Evolutionary conservation across 2,113 vertebrate genomes (phyloP).

Genomic region (Mixornis gularis): DNA sequence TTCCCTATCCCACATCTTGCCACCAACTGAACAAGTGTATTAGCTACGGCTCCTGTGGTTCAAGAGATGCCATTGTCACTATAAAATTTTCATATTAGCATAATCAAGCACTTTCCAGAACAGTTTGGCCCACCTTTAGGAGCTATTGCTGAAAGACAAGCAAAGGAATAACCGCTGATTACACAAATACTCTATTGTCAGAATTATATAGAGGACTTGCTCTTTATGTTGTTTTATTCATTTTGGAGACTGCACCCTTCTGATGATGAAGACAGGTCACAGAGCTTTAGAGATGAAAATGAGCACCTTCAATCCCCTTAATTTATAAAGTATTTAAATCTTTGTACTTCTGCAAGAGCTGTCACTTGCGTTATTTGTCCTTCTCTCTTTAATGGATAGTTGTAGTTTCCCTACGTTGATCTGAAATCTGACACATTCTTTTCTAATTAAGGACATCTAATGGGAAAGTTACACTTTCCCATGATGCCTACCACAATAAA

Average conservation of each 20-base stretch:
- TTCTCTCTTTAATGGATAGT: conserved; percentile 1
- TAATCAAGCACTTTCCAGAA: neutral
- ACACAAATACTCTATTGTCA: neutral
- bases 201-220: neutral
- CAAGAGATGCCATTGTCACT: neutral
- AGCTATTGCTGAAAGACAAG: neutral
- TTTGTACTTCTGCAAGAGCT: conserved; percentile 35
- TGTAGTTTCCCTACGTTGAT: conserved; percentile 8
- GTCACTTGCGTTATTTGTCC: conserved; percentile 26
- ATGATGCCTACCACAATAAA: conserved; percentile 47
- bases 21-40: neutral
- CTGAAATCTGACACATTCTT: conserved; percentile 43
- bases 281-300: conserved; percentile 29
- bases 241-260: neutral
- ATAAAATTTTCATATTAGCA: neutral
- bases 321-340: conserved; percentile 60
- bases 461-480: conserved; percentile 52
- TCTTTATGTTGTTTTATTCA: conserved; percentile 2
- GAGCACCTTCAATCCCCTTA: conserved; percentile 45
- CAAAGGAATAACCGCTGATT: neutral
- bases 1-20: neutral
- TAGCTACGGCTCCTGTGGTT: neutral
- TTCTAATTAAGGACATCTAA: conserved; percentile 57
- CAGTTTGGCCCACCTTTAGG: neutral
- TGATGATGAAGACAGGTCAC: neutral